Evolutionary conservation across 1,140 invertebrate genomes (phyloP).

Genomic region (Saxidomus purpurata): DNA sequence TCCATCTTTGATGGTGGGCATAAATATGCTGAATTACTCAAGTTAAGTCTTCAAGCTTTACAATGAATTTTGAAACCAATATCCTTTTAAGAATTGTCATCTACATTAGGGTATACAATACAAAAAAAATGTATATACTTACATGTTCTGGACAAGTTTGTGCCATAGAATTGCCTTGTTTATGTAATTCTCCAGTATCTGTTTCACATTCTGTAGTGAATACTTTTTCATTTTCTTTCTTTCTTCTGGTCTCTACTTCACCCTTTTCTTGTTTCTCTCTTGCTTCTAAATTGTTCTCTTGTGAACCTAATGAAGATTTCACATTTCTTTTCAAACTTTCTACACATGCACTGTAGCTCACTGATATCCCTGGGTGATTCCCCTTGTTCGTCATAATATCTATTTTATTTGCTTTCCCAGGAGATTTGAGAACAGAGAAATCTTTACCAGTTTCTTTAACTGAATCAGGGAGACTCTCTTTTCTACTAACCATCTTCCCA

Average conservation of each 20-base stretch:
- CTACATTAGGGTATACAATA: background rate
- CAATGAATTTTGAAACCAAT: no score
- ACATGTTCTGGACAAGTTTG: conserved; percentile 18
- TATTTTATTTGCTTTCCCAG: background rate
- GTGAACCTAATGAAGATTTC: background rate
- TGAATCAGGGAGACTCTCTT: no score
- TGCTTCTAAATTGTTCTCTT: background rate
- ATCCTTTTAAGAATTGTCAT: no score
- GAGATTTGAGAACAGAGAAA: background rate
- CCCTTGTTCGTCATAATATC: background rate
- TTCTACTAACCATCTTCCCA: background rate
- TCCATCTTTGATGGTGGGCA: no score
- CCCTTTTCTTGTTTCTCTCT: background rate
- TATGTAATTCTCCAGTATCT: no score
- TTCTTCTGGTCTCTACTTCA: background rate
- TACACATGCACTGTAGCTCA: background rate
- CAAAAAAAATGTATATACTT: background rate
- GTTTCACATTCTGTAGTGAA: background rate
- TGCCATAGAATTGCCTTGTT: background rate
- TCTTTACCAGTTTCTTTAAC: background rate
- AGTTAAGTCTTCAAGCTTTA: no score
- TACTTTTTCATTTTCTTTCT: background rate
- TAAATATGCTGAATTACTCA: no score
- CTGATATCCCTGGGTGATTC: background rate
- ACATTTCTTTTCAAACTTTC: background rate